Percentiles rank a stretch among this genome's conserved stretches.
Evolutionary conservation across 2,888 invertebrate species (phyloP).

Genomic region (Drosophila mayaguana): DNA sequence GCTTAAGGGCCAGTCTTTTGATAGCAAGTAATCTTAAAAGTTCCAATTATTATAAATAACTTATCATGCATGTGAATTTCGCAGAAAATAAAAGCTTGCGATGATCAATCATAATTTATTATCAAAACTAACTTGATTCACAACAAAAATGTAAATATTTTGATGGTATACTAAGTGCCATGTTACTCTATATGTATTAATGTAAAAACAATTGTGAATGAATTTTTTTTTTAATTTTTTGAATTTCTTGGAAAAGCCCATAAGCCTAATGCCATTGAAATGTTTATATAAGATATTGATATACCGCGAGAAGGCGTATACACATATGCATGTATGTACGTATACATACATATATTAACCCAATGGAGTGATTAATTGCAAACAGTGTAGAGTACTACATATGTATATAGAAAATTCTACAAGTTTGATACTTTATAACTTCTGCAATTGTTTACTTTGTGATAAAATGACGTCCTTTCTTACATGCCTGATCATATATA

Average conservation of each 20-base stretch:
- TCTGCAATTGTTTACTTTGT: not conserved
- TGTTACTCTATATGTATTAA: not conserved
- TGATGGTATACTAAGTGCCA: not conserved
- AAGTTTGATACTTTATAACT: not conserved
- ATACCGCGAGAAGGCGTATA: not conserved
- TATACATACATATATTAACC: not conserved
- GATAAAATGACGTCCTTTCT: not conserved
- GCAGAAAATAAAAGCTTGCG: not conserved
- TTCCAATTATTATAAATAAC: not conserved
- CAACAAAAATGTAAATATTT: not conserved
- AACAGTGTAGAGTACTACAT: not conserved
- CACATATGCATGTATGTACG: not conserved
- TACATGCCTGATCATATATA: not conserved
- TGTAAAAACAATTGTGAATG: not conserved
- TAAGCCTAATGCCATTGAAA: not conserved
- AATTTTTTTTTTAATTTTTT: not conserved
- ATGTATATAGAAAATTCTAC: not conserved
- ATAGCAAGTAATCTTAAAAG: not conserved
- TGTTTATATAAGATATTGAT: conserved; percentile 1
- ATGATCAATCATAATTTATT: not conserved
- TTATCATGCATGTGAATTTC: conserved; percentile 2
- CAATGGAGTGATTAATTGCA: not conserved
- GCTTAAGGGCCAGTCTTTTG: conserved; percentile 7
- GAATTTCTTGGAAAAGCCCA: not conserved
- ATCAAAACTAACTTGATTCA: not conserved